Conservation (phyloP, 2,113 vertebrate species). For the Pogonocichla stellata region DNA sequence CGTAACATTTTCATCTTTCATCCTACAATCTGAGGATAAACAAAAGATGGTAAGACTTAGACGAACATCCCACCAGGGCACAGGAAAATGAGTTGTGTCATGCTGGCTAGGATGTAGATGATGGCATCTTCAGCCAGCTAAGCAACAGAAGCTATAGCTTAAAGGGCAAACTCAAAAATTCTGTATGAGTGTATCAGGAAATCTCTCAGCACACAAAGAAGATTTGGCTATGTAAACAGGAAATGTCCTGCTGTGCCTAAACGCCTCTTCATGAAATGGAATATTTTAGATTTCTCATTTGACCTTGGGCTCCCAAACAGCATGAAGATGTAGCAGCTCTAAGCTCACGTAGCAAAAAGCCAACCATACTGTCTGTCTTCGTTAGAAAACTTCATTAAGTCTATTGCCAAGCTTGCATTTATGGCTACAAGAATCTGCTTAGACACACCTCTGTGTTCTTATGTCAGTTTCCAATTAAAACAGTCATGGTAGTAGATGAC, state of each 20-base stretch:
- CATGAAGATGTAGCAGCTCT: not conserved
- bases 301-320: conserved; percentile 5
- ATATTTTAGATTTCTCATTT: conserved; percentile 23
- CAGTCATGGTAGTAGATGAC: not conserved
- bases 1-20: not conserved
- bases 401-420: not conserved
- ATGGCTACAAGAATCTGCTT: not conserved
- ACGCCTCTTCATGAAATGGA: conserved; percentile 18
- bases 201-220: not conserved
- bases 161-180: not conserved
- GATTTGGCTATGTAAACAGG: conserved; percentile 41
- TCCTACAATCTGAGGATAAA: not conserved
- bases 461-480: not conserved
- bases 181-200: not conserved
- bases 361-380: not conserved
- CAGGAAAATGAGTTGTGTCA: not conserved
- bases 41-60: not conserved
- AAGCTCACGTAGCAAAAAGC: not conserved
- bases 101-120: not conserved
- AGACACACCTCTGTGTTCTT: not conserved
- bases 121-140: not conserved
- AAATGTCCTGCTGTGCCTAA: conserved; percentile 17
- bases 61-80: not conserved
- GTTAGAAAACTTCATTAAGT: not conserved
- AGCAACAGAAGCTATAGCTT: not conserved